Base-by-base conservation (phyloP, 2,113 vertebrate genomes). In the Muscicapa adusta region DNA sequence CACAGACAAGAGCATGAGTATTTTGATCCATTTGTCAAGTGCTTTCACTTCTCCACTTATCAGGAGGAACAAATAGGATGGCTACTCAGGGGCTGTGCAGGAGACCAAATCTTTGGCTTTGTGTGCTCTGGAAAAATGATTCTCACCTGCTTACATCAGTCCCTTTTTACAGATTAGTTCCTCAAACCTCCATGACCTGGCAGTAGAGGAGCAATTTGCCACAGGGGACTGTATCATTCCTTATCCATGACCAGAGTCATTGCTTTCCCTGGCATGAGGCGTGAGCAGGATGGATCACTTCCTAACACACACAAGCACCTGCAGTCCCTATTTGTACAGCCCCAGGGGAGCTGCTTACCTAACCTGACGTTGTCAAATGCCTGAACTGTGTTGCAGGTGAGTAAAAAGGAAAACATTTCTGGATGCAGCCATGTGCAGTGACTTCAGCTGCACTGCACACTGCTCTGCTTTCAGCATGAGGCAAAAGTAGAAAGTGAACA, bases 1-100 rank as follows among this genome's bases (percentile, higher is more conserved):
- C 45, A n/a, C 5, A 26, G 47, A 13, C 6, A 5, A 67, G 18
- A 58, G 14, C 5, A 1, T 0, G 3, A 53, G 28, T 12, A 5
- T 81, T 89, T 72, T 0, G 0, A 23, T 67, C 34, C 23, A 7
- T 63, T 74, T 0, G 0, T 31, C 60, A 57, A 43, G 40, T 5
- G 25, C 42, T 76, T 82, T 40, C 25, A 5, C n/a, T 85, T 72
- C 48, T 62, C 28, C 19, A 4, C 20, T 57, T 72, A 19, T 4
- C 36, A 56, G 36, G 23, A 78, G 48, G 17, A 60, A 26, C 3
- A 5, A 33, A 28, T 20, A 22, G 1, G 1, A 12, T n/a, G 38
- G 25, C 15, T 14, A 7, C 50, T 18, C 1, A 1, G 22, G 23
- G 4, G 8, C 31, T 6, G 24, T 28, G 18, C 45, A 54, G 18